Conservation (phyloP, 2,113 vertebrate species). For the Lepidothrix coronata region DNA sequence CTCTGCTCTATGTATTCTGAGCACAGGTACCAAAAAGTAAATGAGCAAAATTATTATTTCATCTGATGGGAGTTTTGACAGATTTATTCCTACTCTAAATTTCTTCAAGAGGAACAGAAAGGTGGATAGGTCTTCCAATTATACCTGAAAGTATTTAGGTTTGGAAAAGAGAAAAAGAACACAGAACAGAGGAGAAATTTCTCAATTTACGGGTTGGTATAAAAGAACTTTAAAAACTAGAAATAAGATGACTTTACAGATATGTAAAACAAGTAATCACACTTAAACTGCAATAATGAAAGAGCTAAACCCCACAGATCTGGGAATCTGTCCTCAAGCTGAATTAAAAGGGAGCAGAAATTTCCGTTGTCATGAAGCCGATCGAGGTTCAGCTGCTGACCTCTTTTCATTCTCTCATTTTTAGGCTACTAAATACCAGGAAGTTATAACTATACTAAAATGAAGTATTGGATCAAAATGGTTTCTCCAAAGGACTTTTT, state of each 20-base stretch:
- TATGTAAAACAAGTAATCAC: slow-evolving; percentile 5
- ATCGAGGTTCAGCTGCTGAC: slow-evolving; percentile 35
- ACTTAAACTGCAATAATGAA: slow-evolving; percentile 35
- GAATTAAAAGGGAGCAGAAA: slow-evolving; percentile 44
- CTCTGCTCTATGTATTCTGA: background rate
- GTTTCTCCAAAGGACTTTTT: background rate
- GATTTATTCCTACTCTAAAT: slow-evolving; percentile 46
- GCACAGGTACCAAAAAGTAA: slow-evolving; percentile 3
- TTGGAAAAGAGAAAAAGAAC: background rate
- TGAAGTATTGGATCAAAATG: slow-evolving; percentile 40
- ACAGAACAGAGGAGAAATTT: background rate
- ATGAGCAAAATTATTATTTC: slow-evolving; percentile 37
- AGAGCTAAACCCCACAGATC: slow-evolving; percentile 22
- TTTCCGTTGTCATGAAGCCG: slow-evolving; percentile 30
- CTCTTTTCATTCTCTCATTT: slow-evolving; percentile 33
- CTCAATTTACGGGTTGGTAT: background rate
- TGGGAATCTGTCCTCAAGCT: background rate
- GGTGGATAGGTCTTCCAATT: slow-evolving; percentile 28
- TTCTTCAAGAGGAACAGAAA: slow-evolving; percentile 18
- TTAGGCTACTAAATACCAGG: slow-evolving; percentile 48
- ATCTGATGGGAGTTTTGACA: slow-evolving; percentile 1
- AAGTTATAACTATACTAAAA: slow-evolving; percentile 33
- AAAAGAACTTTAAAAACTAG: background rate
- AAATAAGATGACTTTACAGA: background rate
- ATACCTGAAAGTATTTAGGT: background rate